Base-by-base conservation (phyloP, 2,113 vertebrate genomes). In the Chrysemys picta region DNA sequence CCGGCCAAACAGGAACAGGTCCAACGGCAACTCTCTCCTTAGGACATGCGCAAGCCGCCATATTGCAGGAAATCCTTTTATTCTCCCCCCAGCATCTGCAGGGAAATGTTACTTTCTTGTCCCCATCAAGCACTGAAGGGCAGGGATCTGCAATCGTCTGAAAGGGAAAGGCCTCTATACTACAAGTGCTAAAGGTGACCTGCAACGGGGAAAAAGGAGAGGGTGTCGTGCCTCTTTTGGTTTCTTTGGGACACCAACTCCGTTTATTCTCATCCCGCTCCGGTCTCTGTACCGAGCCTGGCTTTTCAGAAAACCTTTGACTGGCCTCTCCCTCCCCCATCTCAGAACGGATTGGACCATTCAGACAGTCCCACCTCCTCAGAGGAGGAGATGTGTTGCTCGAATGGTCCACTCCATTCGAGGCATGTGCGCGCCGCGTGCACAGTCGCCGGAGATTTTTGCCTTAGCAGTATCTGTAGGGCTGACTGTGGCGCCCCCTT, bases 11-110 rank as follows among this genome's bases (percentile, higher is more conserved):
- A 69, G 95, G 94, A 92, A 79, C 2, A 0, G 45, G 4, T 35
- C 96, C 96, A 93, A 45, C 79, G 21, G 1, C 87, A 93, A 89
- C 92, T 42, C 92, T 80, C 92, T 85, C 80, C 87, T 72, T 69
- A 0, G 72, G 89, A 80, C 7, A 1, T 0, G 9, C 84, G 84
- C 75, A 42, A 89, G 78, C 91, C 91, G 89, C 94, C 97, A 94
- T 93, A 93, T 82, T 97, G 95, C 93, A 95, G 83, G 50, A 81
- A 82, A 89, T 11, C 87, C 90, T 87, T 93, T 91, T 56, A 31
- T 86, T 95, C 93, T 76, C 49, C 0, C 89, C 42, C 88, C 72
- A 84, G 94, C 95, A 92, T 91, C 92, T 95, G 0, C 85, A 1
- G 21, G 62, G 85, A 97, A 91, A 94, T 0, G 54, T 65, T 65